phyloP scores from a whole-genome alignment of 2,113 vertebrate genomes.

The Limanda limanda region DNA sequence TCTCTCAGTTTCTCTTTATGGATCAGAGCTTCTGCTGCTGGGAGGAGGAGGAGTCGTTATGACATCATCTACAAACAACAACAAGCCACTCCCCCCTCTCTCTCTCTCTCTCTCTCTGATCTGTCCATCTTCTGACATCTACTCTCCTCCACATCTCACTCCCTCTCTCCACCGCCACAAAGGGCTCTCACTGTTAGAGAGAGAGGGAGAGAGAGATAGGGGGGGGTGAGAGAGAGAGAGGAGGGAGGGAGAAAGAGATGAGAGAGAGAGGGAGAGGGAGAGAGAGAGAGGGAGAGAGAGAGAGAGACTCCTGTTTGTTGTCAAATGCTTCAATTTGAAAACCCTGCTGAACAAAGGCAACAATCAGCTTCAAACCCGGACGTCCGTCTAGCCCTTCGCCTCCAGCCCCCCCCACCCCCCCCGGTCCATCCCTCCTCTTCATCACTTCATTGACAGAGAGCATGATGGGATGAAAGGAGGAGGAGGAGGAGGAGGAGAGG shows the following conservation, averaged over 20 bases:
- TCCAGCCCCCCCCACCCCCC: slow-evolving; percentile 32
- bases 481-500: slow-evolving; percentile 65
- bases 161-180: slow-evolving; percentile 14
- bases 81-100: not conserved
- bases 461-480: slow-evolving; percentile 64
- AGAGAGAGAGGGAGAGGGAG: not conserved
- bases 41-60: not conserved
- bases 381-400: slow-evolving; percentile 30
- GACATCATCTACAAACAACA: slow-evolving; percentile 32
- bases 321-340: slow-evolving; percentile 65
- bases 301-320: slow-evolving; percentile 52
- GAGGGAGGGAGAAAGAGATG: not conserved
- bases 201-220: not conserved
- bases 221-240: not conserved
- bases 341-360: slow-evolving; percentile 70
- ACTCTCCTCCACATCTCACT: slow-evolving; percentile 15
- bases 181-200: slow-evolving; percentile 27
- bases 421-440: slow-evolving; percentile 38
- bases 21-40: not conserved
- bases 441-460: slow-evolving; percentile 74
- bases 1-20: too few species aligned
- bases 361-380: slow-evolving; percentile 5
- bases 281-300: not conserved
- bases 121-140: slow-evolving; percentile 20
- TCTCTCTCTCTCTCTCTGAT: slow-evolving; percentile 22